Evolutionary conservation across 1,140 invertebrate species (phyloP), one percentile per base, ranked within the genome.

Genomic region (Drosophila rufa): DNA sequence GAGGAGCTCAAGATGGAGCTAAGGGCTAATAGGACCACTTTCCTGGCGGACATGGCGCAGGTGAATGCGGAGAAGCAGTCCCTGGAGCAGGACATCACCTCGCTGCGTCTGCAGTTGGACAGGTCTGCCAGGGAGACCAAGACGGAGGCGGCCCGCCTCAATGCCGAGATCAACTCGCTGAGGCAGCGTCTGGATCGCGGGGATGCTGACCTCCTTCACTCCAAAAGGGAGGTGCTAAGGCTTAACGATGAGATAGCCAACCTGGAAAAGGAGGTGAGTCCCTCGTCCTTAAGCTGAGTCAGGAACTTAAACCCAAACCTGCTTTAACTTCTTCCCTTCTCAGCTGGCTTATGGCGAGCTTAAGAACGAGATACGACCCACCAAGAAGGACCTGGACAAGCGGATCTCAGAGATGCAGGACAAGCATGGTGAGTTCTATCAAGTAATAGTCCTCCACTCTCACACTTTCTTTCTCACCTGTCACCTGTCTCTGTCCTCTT

Each of bases 261-360:
- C 55, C 91, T 97, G 58, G 96, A 97, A 84, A 96, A 97, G 93
- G 96, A 97, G 94, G 96, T n/a, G n/a, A n/a, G n/a, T n/a, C n/a
- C n/a, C n/a, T n/a, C n/a, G n/a, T n/a, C n/a, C n/a, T n/a, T n/a
- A n/a, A n/a, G n/a, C n/a, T n/a, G n/a, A n/a, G n/a, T n/a, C n/a
- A n/a, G n/a, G n/a, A n/a, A n/a, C n/a, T n/a, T n/a, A n/a, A n/a
- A n/a, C n/a, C n/a, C n/a, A n/a, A n/a, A n/a, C n/a, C n/a, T n/a
- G n/a, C n/a, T n/a, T n/a, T 22, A 14, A 47, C 14, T 43, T 9
- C 46, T 48, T 45, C 5, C 12, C 27, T 55, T 59, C 67, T 86
- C 33, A 93, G 90, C 57, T 92, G 59, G 79, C 93, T 14, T 80
- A 93, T 93, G 56, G 94, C 82, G 75, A 94, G 93, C 65, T 94